Base-by-base conservation (phyloP, 2,797 vertebrate species). In the Limosa lapponica region DNA sequence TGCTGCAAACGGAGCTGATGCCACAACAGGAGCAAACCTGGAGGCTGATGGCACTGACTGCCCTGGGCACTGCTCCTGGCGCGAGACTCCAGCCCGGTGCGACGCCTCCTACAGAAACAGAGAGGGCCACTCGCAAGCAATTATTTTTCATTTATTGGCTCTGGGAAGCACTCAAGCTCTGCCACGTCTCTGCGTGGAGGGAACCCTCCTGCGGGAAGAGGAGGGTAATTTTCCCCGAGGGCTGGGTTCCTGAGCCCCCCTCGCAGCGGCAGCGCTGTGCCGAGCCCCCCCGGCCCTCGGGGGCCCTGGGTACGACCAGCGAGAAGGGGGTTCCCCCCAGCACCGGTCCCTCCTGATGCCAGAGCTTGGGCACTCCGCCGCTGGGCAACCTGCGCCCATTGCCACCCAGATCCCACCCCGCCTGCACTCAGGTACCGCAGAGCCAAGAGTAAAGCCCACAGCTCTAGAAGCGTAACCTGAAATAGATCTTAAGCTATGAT, bases 281-380 rank as follows among this genome's bases (percentile, higher is more conserved):
- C 2, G 8, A 22, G 24, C 67, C n/a, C 54, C 20, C n/a, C 20
- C 13, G 4, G n/a, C 54, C 32, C 54, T 55, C 8, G 23, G 49
- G 16, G 49, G 5, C 25, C n/a, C 17, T 11, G 25, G 2, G 5
- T 9, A 16, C 24, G 27, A 7, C 10, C 2, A 10, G n/a, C 9
- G 44, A 24, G 18, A 17, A 8, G 41, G 27, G 5, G 4, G n/a
- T 32, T 22, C 14, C n/a, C 22, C 51, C 30, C 5, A 0, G 0
- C 0, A 13, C 30, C 5, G 2, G 14, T 49, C 48, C 49, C 27
- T 16, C 15, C 27, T 15, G 15, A 51, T 28, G 61, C 46, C 6
- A 1, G 69, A 22, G 77, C 23, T 65, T 1, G 3, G 32, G 41
- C 55, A 4, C 11, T 8, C 5, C 1, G 17, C 36, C 4, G 3